Evolutionary conservation across 1,140 invertebrate genomes (phyloP).

Genomic region (Aphaenogaster rudis): DNA sequence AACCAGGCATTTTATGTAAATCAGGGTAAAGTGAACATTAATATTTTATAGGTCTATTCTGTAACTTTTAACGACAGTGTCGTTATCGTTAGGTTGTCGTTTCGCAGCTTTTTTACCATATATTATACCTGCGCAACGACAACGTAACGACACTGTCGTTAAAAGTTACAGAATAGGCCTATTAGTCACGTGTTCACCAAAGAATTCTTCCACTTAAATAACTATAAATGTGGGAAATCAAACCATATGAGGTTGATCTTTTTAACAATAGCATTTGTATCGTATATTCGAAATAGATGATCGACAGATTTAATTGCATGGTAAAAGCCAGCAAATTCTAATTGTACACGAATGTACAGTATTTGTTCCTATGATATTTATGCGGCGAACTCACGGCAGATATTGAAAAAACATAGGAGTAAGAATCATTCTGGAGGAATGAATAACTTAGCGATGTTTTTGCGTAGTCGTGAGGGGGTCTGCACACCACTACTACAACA

Average conservation of each 20-base stretch:
- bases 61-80: no score
- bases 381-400: conserved; percentile 59
- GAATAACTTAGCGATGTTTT: conserved; percentile 84
- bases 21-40: conserved; percentile 13
- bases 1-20: background rate
- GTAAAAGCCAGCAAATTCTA: conserved; percentile 33
- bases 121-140: no score
- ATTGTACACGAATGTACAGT: conserved; percentile 16
- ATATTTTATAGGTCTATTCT: background rate
- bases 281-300: conserved; percentile 1
- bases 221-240: conserved; percentile 11
- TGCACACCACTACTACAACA: conserved; percentile 85
- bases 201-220: conserved; percentile 1
- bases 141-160: no score
- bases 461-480: conserved; percentile 85
- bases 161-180: no score
- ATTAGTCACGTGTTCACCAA: background rate
- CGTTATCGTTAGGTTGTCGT: no score
- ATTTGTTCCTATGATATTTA: conserved; percentile 34
- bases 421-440: conserved; percentile 81
- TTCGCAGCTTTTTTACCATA: no score
- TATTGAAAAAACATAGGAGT: conserved; percentile 70
- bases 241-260: background rate
- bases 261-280: background rate
- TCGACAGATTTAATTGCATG: background rate